These are phyloP conservation scores for Hylyphantes graminicola DNA, from an alignment of 1,140 invertebrate species.

Conservation along the genomic window DNA sequence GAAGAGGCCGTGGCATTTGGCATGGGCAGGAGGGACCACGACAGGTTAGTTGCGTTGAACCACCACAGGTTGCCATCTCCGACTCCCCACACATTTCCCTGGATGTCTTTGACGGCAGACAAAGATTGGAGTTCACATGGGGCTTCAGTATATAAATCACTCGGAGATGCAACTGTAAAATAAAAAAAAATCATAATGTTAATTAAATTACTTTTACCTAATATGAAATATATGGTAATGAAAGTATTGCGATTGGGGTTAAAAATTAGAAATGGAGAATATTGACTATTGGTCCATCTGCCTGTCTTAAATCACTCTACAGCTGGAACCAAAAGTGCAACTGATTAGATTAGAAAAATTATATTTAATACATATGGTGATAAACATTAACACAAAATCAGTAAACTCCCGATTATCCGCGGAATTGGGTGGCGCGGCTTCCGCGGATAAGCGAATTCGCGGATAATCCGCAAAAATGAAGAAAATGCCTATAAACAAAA, in stretches of 20 bases:
- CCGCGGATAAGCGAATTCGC: too few relatives aligned
- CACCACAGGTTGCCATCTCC: conserved; percentile 47
- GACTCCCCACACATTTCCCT: conserved; percentile 50
- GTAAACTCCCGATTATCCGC: too few relatives aligned
- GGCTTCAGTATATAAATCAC: conserved; percentile 42
- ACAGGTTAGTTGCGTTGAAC: conserved; percentile 49
- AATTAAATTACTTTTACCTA: background rate
- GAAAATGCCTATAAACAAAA: too few relatives aligned
- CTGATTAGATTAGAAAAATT: too few relatives aligned
- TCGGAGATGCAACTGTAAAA: conserved; percentile 32
- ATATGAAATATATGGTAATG: background rate
- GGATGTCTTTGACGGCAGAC: conserved; percentile 37
- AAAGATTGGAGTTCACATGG: conserved; percentile 35
- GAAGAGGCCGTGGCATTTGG: conserved; percentile 35
- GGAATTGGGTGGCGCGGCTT: too few relatives aligned
- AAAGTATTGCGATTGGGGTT: background rate
- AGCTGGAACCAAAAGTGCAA: too few relatives aligned
- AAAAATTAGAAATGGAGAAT: too few relatives aligned
- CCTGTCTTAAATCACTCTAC: too few relatives aligned
- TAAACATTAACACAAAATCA: too few relatives aligned
- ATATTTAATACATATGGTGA: too few relatives aligned
- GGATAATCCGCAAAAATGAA: too few relatives aligned
- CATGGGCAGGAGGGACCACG: conserved; percentile 42
- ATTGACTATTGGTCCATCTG: too few relatives aligned
- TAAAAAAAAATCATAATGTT: background rate